Conservation (phyloP, 2,113 vertebrate species). For the Sylvietta virens region DNA sequence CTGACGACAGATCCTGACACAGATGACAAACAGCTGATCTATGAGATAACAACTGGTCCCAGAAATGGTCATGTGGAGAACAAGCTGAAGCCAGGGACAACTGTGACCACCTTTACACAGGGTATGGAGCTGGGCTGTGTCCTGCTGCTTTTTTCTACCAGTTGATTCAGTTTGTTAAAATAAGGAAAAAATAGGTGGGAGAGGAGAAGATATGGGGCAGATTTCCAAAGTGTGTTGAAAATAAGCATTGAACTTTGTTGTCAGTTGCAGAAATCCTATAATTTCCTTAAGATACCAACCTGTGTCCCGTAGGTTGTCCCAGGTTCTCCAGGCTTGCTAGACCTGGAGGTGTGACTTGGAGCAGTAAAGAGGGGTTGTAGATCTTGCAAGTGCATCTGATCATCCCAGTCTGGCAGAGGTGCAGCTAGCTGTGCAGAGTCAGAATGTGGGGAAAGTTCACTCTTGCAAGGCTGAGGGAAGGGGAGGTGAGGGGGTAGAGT, state of each 20-base stretch:
- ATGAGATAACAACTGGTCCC: slow-evolving; percentile 81
- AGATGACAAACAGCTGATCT: slow-evolving; percentile 83
- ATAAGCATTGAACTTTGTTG: neutral
- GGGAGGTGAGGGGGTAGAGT: neutral
- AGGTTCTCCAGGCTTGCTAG: neutral
- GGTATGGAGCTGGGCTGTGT: slow-evolving; percentile 67
- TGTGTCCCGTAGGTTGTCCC: neutral
- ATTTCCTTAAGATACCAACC: neutral
- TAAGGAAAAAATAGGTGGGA: neutral
- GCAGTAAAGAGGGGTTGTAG: neutral
- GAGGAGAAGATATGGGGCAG: neutral
- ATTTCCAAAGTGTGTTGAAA: neutral
- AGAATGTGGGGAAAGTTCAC: neutral
- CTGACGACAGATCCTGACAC: slow-evolving; percentile 91
- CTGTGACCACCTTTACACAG: slow-evolving; percentile 83
- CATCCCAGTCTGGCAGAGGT: neutral
- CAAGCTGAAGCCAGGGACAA: slow-evolving; percentile 80
- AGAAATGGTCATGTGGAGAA: slow-evolving; percentile 87
- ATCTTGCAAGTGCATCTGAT: neutral
- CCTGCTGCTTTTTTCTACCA: neutral
- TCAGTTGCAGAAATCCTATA: neutral
- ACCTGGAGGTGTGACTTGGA: neutral
- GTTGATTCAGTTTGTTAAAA: neutral
- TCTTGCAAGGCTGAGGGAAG: neutral
- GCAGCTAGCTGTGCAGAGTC: neutral